These are phyloP conservation scores for Diabrotica undecimpunctata DNA, from an alignment of 1,140 invertebrate species.

Conservation along the genomic window DNA sequence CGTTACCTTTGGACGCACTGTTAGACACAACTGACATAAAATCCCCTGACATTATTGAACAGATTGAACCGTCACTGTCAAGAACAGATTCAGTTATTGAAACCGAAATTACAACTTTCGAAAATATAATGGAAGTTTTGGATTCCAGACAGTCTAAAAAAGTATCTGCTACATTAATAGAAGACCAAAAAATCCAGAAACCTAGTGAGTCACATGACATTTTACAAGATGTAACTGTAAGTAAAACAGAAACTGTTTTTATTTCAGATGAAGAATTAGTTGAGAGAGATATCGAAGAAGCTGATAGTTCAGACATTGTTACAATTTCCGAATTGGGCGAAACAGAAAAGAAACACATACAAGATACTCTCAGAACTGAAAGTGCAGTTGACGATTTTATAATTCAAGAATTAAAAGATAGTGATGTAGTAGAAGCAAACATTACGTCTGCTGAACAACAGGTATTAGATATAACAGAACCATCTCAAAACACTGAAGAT, in stretches of 20 bases:
- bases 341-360: not conserved
- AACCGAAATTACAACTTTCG: conserved; percentile 39
- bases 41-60: not conserved
- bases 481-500: not conserved
- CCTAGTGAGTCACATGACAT: not conserved
- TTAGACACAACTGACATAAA: conserved; percentile 31
- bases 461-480: not conserved
- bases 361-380: not conserved
- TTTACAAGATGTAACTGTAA: not conserved
- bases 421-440: not conserved
- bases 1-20: conserved; percentile 24
- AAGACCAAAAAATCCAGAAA: not conserved
- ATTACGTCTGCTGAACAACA: not conserved
- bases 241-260: conserved; percentile 19
- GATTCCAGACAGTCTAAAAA: conserved; percentile 19
- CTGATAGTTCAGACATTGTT: not conserved
- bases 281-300: conserved; percentile 27
- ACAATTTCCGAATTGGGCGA: conserved; percentile 28
- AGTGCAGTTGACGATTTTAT: not conserved
- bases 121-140: conserved; percentile 40
- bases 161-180: conserved; percentile 5
- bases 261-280: conserved; percentile 26
- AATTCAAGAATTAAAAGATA: not conserved
- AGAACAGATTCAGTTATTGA: conserved; percentile 40
- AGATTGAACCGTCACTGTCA: conserved; percentile 23